Evolutionary conservation across 2,113 vertebrate species (phyloP), one percentile per base, ranked within the genome.

Genomic region (Chaetorhynchus papuensis): DNA sequence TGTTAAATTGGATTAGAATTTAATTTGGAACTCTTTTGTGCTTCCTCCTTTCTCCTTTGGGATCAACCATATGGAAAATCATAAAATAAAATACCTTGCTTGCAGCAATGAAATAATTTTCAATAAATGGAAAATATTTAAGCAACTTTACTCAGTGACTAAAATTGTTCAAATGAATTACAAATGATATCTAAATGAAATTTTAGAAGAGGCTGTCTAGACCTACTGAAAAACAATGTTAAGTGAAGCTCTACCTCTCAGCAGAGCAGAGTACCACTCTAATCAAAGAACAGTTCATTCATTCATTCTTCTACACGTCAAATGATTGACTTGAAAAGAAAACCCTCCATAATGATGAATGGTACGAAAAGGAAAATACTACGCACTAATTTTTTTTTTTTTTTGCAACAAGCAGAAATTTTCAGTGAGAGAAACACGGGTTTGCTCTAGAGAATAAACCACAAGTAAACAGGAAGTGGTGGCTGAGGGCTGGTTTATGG

Each of bases 401-500:
- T 71, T 81, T 70, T 2, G 12, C 63, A 81, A 81, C 9, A 31
- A 66, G 45, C 15, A 56, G 27, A 74, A 66, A 26, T 63, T 94
- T 83, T 42, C 74, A 86, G 20, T 21, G 22, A 86, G n/a, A 83
- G 35, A 88, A 88, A 65, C 53, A 41, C 0, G 0, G 13, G 7
- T 66, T 70, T 86, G 26, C 41, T 94, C 44, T 71, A 10, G 53
- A 90, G 68, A 83, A 86, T 42, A 94, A 86, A 93, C 80, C 80
- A 61, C 86, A 95, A 75, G 52, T 83, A 94, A 96, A 91, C 71
- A 95, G 92, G 95, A 96, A 93, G 92, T 59, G 93, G 85, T 93
- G 56, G 41, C 41, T 49, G 53, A 64, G 83, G 35, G 76, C 69
- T 89, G 41, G 44, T 79, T 90, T 84, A 83, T 39, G 44, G 77